phyloP scores from a whole-genome alignment of 2,888 invertebrate genomes.

The Julus scanicus region DNA sequence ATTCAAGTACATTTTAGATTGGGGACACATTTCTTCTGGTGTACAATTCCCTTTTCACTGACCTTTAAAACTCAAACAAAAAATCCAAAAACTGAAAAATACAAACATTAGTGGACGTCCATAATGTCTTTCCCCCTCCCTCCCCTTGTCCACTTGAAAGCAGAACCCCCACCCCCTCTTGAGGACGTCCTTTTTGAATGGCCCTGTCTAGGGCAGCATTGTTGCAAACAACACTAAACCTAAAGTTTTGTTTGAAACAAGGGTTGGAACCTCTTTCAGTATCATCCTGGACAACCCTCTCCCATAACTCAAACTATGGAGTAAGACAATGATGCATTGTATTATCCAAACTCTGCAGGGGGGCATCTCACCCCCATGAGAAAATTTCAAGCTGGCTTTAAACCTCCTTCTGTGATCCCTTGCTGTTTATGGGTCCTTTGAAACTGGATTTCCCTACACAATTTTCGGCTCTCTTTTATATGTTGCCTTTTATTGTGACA shows the following conservation, averaged over 20 bases:
- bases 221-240: background rate
- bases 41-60: too few species aligned
- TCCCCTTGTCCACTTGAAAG: too few species aligned
- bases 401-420: background rate
- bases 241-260: background rate
- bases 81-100: too few species aligned
- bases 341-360: conserved; percentile 9
- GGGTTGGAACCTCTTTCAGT: background rate
- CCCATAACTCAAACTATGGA: background rate
- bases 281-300: background rate
- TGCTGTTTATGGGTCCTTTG: conserved; percentile 30
- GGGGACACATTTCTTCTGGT: too few species aligned
- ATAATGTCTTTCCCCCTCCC: too few species aligned
- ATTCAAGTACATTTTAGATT: too few species aligned
- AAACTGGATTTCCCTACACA: background rate
- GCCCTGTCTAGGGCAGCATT: background rate
- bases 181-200: too few species aligned
- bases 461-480: background rate
- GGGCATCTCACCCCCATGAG: conserved; percentile 23
- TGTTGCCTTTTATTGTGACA: background rate
- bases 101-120: too few species aligned
- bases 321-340: conserved; percentile 42
- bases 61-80: too few species aligned
- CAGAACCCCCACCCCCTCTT: too few species aligned
- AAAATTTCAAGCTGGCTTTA: background rate